A percentile compares a stretch with the other conserved stretches of the same genome.
Conservation (phyloP, 1,140 invertebrate genomes). For the Aplysia californica region DNA sequence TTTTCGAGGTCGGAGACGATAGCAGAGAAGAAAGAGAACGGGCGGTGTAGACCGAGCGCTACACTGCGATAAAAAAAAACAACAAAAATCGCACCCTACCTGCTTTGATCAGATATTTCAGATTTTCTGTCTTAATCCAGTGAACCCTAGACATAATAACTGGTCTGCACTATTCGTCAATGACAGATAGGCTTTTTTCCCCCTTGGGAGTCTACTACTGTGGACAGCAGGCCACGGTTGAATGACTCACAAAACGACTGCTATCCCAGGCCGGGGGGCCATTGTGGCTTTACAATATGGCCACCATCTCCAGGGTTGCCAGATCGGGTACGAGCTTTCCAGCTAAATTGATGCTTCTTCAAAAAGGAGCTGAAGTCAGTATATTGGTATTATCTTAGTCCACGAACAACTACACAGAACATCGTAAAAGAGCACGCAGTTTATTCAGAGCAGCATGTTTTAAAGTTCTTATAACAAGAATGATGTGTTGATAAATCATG, state of each 20-base stretch:
- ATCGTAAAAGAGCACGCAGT: no score
- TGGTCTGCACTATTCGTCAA: background rate
- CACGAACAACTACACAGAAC: no score
- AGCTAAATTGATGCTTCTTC: no score
- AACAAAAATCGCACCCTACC: background rate
- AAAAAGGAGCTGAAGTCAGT: no score
- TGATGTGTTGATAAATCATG: no score
- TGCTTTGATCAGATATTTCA: background rate
- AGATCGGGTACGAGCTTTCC: no score
- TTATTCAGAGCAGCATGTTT: no score
- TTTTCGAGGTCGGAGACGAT: no score
- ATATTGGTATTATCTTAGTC: no score
- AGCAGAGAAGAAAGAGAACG: no score
- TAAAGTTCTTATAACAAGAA: no score
- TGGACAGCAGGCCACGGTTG: constrained; percentile 13
- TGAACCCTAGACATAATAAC: background rate
- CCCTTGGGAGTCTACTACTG: background rate
- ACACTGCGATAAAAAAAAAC: background rate
- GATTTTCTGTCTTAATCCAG: background rate
- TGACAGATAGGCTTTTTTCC: background rate
- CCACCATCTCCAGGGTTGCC: no score
- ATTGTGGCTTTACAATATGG: constrained; percentile 28
- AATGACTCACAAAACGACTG: constrained; percentile 26
- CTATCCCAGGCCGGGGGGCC: constrained; percentile 12
- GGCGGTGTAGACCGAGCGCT: background rate